These are phyloP conservation scores for Phyllopteryx taeniolatus DNA, from an alignment of 2,113 vertebrate species.

Conservation along the genomic window DNA sequence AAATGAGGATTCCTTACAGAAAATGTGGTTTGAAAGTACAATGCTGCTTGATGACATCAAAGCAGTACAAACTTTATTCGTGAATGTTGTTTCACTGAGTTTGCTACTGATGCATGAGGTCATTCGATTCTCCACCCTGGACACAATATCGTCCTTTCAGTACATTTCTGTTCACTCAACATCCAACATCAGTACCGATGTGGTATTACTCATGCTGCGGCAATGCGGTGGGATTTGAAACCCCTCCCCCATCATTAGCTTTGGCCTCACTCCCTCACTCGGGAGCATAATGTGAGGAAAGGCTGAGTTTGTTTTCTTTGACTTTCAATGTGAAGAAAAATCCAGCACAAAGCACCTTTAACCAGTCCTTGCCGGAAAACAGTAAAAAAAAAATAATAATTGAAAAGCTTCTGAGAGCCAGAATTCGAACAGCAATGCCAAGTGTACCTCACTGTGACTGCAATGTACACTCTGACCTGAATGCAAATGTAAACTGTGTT, in stretches of 20 bases:
- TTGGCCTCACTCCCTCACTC: constrained; percentile 37
- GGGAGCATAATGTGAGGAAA: constrained; percentile 46
- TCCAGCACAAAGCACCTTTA: constrained; percentile 3
- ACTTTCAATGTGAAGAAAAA: constrained; percentile 32
- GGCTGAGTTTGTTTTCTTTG: constrained; percentile 41
- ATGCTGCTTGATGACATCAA: not conserved
- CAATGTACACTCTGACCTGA: not conserved
- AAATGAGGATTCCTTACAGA: not conserved
- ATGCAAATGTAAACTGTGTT: not conserved
- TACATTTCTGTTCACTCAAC: constrained; percentile 17
- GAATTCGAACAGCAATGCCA: not conserved
- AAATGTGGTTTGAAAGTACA: constrained; percentile 1
- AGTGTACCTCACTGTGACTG: not conserved
- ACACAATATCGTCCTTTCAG: constrained; percentile 44
- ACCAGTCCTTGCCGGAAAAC: constrained; percentile 15
- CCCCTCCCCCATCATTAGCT: constrained; percentile 49
- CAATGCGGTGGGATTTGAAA: constrained; percentile 44
- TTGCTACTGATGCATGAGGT: constrained; percentile 40
- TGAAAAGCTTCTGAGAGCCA: not conserved
- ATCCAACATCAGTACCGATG: constrained; percentile 45
- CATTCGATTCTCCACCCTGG: constrained; percentile 45
- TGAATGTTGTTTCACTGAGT: constrained; percentile 3
- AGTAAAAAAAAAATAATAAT: not conserved
- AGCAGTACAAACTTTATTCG: constrained; percentile 4
- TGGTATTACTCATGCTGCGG: constrained; percentile 67